Evolutionary conservation across 1,140 invertebrate genomes (phyloP).

Genomic region (Monochamus saltuarius): DNA sequence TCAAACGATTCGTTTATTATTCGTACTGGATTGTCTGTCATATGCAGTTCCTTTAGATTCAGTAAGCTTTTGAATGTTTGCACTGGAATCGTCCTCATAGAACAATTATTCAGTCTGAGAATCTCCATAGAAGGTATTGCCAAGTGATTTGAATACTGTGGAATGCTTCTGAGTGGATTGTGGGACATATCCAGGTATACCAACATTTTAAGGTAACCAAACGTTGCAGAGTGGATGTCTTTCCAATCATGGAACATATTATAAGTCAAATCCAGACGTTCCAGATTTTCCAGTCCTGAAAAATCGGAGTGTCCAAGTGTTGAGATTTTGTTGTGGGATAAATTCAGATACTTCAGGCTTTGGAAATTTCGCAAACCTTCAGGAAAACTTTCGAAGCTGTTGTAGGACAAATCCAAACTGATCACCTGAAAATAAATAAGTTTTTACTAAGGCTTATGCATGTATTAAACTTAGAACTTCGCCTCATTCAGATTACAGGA

Average conservation of each 20-base stretch:
- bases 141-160: conserved; percentile 29
- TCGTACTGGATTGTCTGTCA: conserved; percentile 57
- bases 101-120: conserved; percentile 48
- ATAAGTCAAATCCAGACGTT: conserved; percentile 56
- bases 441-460: background rate
- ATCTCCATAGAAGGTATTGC: conserved; percentile 30
- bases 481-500: no score
- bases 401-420: conserved; percentile 39
- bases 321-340: conserved; percentile 58
- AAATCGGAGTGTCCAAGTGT: conserved; percentile 52
- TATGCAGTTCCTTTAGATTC: conserved; percentile 55
- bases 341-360: conserved; percentile 57
- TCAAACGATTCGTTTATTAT: conserved; percentile 52
- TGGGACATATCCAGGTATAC: conserved; percentile 58
- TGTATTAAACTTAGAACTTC: no score
- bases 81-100: conserved; percentile 55
- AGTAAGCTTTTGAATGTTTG: conserved; percentile 56
- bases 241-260: conserved; percentile 59
- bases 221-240: conserved; percentile 46
- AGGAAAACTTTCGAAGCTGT: conserved; percentile 57
- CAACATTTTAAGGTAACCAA: conserved; percentile 45
- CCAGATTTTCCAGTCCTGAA: conserved; percentile 54
- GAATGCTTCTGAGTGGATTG: conserved; percentile 49
- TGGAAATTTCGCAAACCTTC: conserved; percentile 46
- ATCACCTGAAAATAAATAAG: conserved; percentile 49